Evolutionary conservation across 2,797 vertebrate species (phyloP).

Genomic region (Acomys russatus): DNA sequence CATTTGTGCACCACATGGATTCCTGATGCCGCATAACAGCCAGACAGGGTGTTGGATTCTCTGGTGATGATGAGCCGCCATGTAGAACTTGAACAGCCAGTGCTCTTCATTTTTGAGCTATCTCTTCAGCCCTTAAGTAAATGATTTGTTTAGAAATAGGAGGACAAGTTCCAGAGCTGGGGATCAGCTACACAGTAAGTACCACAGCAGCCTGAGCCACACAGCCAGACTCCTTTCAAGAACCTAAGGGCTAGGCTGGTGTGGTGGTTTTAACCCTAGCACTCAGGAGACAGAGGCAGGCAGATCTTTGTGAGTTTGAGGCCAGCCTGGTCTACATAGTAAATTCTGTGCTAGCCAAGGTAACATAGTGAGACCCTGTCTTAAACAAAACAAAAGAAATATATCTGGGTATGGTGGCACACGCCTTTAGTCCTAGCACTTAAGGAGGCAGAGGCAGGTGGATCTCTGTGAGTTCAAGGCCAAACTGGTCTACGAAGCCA

Average conservation of each 20-base stretch:
- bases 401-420: no score
- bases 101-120: background rate
- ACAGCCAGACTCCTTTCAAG: background rate
- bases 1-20: background rate
- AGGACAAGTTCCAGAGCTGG: background rate
- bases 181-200: background rate
- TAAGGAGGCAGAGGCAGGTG: no score
- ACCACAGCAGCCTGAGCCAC: background rate
- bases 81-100: background rate
- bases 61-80: background rate
- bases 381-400: background rate
- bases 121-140: background rate
- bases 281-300: background rate
- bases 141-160: background rate
- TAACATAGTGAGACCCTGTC: background rate
- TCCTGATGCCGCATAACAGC: background rate
- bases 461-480: no score
- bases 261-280: background rate
- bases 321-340: background rate
- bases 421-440: no score
- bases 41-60: background rate
- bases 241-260: background rate
- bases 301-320: background rate
- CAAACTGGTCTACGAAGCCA: no score
- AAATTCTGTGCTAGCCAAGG: background rate